Evolutionary conservation across 1,140 invertebrate species (phyloP).

Genomic region (Camponotus vicinus): DNA sequence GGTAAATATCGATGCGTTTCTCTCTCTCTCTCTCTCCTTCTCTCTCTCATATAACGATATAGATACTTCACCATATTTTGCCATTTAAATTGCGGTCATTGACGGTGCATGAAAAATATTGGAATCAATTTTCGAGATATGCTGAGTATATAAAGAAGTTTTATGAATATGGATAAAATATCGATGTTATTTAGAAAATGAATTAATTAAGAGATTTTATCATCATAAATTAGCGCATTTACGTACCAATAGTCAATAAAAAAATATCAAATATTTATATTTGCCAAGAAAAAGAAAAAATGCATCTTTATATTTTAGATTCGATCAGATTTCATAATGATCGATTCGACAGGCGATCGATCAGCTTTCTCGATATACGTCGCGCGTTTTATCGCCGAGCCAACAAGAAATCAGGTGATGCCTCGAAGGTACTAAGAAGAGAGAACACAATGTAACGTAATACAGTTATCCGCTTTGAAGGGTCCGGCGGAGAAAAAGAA

Average conservation of each 20-base stretch:
- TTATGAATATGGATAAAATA: neutral
- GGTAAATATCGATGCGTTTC: conserved; percentile 57
- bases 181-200: neutral
- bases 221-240: neutral
- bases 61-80: neutral
- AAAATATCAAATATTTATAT: neutral
- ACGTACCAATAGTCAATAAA: neutral
- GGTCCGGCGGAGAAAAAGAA: conserved; percentile 71
- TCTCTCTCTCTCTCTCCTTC: too few relatives aligned
- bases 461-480: conserved; percentile 79
- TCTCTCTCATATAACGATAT: neutral
- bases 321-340: neutral
- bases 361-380: neutral
- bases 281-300: neutral
- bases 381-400: conserved; percentile 11
- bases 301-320: neutral
- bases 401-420: conserved; percentile 60
- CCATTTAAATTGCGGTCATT: neutral
- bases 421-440: neutral
- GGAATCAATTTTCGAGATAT: neutral
- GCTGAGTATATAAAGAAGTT: neutral
- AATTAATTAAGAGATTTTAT: conserved; percentile 11
- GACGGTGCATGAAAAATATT: neutral
- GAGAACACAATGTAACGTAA: conserved; percentile 73
- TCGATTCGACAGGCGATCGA: neutral